phyloP scores from a whole-genome alignment of 2,113 vertebrate genomes.

The Actenoides hombroni region DNA sequence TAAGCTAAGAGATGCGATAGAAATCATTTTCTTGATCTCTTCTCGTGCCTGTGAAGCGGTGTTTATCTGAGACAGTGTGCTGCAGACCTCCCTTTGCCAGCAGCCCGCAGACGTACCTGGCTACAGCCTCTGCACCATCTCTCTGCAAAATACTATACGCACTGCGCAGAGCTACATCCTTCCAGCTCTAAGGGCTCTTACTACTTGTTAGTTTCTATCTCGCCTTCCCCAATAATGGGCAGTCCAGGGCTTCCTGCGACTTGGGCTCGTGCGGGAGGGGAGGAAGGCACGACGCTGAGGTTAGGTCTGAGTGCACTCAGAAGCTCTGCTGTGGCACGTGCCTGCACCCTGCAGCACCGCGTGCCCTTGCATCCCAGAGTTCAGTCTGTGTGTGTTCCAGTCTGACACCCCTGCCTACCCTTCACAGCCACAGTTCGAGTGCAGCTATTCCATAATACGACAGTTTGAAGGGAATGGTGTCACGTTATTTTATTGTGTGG shows the following conservation, averaged over 20 bases:
- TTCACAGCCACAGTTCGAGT: background rate
- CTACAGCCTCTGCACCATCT: background rate
- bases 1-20: background rate
- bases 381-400: background rate
- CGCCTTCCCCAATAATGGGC: background rate
- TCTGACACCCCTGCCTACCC: background rate
- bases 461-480: background rate
- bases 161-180: background rate
- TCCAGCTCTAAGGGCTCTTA: background rate
- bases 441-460: background rate
- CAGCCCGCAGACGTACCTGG: background rate
- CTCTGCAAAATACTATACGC: background rate
- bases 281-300: background rate
- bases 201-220: background rate
- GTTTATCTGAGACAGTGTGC: background rate
- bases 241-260: background rate
- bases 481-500: background rate
- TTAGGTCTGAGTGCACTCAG: background rate
- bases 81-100: conserved; percentile 6
- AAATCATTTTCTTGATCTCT: background rate
- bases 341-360: background rate
- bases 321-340: background rate
- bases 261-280: background rate
- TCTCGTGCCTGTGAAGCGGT: background rate
- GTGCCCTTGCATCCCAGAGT: background rate